These are phyloP conservation scores for Drosophila nikananu DNA, from an alignment of 1,140 invertebrate genomes.

Conservation along the genomic window DNA sequence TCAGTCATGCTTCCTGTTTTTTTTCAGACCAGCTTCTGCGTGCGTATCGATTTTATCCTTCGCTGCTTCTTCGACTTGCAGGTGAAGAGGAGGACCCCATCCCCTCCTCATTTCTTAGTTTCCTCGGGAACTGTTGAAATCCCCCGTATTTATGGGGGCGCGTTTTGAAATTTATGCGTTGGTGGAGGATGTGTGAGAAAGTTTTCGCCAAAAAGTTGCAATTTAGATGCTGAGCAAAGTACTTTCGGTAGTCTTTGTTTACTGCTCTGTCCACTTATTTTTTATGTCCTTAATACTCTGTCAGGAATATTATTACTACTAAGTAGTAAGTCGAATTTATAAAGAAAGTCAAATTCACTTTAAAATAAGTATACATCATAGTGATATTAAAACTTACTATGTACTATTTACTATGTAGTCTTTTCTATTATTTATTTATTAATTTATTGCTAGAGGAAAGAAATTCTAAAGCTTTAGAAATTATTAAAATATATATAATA, in stretches of 20 bases:
- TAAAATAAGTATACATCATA: background rate
- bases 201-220: constrained; percentile 51
- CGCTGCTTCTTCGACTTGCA: constrained; percentile 27
- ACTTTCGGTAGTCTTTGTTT: constrained; percentile 37
- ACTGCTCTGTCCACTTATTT: background rate
- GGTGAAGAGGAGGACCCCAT: constrained; percentile 5
- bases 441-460: too few relatives aligned
- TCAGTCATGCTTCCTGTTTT: constrained; percentile 6
- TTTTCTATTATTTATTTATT: background rate
- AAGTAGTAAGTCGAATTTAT: constrained; percentile 8
- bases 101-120: constrained; percentile 10
- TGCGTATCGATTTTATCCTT: constrained; percentile 71
- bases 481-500: background rate
- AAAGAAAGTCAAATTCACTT: background rate
- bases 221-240: constrained; percentile 42
- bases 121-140: constrained; percentile 36
- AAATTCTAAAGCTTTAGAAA: background rate
- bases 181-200: constrained; percentile 24
- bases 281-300: background rate
- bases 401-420: background rate
- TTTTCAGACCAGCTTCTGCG: constrained; percentile 19
- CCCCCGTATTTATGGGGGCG: constrained; percentile 54
- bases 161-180: constrained; percentile 43
- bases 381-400: background rate
- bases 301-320: background rate